Percentiles rank a stretch among this genome's conserved stretches.
Evolutionary conservation across 2,113 vertebrate species (phyloP).

Genomic region (Paramisgurnus dabryanus): DNA sequence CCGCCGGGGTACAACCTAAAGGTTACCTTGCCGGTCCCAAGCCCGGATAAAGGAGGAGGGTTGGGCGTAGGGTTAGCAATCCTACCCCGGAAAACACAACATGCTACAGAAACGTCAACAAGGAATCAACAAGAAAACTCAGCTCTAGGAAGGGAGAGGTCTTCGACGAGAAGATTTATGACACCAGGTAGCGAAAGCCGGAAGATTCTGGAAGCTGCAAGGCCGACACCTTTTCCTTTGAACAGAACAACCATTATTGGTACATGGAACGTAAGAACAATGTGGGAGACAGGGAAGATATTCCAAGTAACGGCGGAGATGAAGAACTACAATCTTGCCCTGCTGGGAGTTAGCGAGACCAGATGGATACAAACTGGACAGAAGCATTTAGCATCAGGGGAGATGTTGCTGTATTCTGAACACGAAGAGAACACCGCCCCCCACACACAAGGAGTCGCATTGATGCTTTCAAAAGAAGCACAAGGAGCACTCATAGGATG

Average conservation of each 20-base stretch:
- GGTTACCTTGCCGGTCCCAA: not conserved
- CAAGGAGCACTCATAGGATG: not conserved
- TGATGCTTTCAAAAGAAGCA: not conserved
- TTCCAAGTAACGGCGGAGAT: conserved; percentile 3
- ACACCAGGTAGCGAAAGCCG: conserved; percentile 16
- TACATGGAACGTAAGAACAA: conserved; percentile 6
- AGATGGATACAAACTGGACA: conserved; percentile 4
- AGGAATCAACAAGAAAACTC: not conserved
- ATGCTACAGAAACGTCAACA: not conserved
- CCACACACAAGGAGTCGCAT: conserved; percentile 12
- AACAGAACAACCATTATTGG: not conserved
- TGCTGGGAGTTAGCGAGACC: conserved; percentile 5
- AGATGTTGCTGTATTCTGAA: conserved; percentile 4
- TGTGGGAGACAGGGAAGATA: conserved; percentile 12
- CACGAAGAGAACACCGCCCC: not conserved
- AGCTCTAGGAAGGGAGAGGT: not conserved
- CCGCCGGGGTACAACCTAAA: too few relatives aligned
- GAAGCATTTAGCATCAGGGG: not conserved
- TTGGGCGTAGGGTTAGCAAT: too few relatives aligned
- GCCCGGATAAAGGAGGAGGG: too few relatives aligned
- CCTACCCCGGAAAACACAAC: too few relatives aligned
- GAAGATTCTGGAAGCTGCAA: conserved; percentile 4
- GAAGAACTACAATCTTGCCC: not conserved
- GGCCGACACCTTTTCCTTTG: not conserved
- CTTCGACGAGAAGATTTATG: not conserved